Evolutionary conservation across 2,113 vertebrate species (phyloP).

Genomic region (Rhombomys opimus): DNA sequence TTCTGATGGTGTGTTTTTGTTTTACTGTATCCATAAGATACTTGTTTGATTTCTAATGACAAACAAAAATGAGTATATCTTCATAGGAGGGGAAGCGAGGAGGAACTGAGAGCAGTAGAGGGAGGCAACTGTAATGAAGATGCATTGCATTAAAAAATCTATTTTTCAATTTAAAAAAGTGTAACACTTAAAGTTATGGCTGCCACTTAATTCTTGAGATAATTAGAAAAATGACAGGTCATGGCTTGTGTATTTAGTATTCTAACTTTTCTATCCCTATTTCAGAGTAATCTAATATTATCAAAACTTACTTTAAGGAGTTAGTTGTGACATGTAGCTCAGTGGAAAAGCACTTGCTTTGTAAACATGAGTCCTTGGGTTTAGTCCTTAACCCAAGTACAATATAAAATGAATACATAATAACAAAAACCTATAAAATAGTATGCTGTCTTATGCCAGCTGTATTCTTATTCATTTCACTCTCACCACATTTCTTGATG

Average conservation of each 20-base stretch:
- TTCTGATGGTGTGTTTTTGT: neutral
- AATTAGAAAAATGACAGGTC: neutral
- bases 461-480: neutral
- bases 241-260: neutral
- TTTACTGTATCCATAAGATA: neutral
- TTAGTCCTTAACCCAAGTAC: neutral
- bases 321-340: neutral
- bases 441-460: neutral
- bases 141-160: neutral
- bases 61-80: neutral
- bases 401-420: neutral
- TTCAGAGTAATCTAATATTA: neutral
- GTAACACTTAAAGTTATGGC: neutral
- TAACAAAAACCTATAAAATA: neutral
- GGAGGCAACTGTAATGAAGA: neutral
- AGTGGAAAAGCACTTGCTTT: neutral
- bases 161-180: neutral
- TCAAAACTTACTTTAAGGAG: neutral
- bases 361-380: neutral
- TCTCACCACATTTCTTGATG: neutral
- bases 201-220: neutral
- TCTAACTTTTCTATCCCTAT: neutral
- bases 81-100: rapidly evolving
- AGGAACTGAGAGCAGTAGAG: neutral
- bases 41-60: neutral